Percentiles rank a stretch among this genome's conserved stretches.
phyloP scores from a whole-genome alignment of 2,888 invertebrate species.

The Chesias legatella region DNA sequence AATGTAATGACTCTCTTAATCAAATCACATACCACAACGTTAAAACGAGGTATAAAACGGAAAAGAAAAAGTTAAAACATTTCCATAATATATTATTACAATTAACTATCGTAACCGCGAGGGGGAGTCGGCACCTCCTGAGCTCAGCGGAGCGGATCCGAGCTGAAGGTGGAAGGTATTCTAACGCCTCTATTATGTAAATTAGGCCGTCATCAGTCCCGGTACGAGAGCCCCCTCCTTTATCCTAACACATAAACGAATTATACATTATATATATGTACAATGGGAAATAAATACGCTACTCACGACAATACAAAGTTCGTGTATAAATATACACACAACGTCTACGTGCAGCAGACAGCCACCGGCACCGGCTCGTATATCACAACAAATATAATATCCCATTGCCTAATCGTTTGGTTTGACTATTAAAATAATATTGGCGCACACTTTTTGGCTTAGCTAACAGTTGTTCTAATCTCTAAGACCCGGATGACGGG shows the following conservation, averaged over 20 bases:
- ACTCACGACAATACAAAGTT: slow-evolving; percentile 60
- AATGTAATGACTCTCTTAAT: slow-evolving; percentile 46
- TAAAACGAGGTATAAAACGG: slow-evolving; percentile 67
- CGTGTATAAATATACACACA: slow-evolving; percentile 72
- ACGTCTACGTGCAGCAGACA: slow-evolving; percentile 41
- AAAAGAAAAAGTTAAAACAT: slow-evolving; percentile 59
- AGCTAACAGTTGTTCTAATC: slow-evolving; percentile 49
- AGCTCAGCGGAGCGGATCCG: slow-evolving; percentile 2
- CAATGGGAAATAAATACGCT: slow-evolving; percentile 74
- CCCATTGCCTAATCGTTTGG: slow-evolving; percentile 46
- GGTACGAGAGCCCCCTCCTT: slow-evolving; percentile 30
- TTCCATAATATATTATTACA: slow-evolving; percentile 64
- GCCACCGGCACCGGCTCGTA: slow-evolving; percentile 34
- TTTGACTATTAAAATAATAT: slow-evolving; percentile 46
- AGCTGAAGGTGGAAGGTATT: slow-evolving; percentile 26
- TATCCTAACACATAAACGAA: slow-evolving; percentile 37
- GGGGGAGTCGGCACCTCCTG: slow-evolving; percentile 38
- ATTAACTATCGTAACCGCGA: slow-evolving; percentile 52
- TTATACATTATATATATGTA: slow-evolving; percentile 79
- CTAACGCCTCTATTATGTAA: slow-evolving; percentile 26
- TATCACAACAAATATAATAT: slow-evolving; percentile 60
- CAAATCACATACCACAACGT: slow-evolving; percentile 57
- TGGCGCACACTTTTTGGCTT: slow-evolving; percentile 73
- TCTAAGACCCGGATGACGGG: slow-evolving; percentile 24
- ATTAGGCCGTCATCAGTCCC: slow-evolving; percentile 47